A percentile compares a stretch with the other conserved stretches of the same genome.
Evolutionary conservation across 2,113 vertebrate genomes (phyloP).

Genomic region (Sylvilagus bachmani): DNA sequence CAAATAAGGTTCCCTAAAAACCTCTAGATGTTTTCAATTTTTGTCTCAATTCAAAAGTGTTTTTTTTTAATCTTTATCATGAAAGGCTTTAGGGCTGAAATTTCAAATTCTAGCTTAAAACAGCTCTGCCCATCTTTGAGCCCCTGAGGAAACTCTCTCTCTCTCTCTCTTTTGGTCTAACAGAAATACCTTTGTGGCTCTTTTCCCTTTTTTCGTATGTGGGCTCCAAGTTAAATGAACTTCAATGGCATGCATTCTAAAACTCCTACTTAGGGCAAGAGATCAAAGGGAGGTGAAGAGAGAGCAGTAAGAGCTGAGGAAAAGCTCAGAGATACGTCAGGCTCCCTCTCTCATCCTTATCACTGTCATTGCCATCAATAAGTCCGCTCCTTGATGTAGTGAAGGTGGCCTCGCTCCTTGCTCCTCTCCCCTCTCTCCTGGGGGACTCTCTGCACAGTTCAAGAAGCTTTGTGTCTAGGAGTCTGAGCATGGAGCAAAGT

Average conservation of each 20-base stretch:
- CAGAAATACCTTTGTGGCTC: neutral
- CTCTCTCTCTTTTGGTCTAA: neutral
- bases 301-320: neutral
- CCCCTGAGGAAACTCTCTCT: neutral
- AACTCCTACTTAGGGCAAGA: neutral
- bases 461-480: neutral
- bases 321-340: neutral
- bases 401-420: neutral
- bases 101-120: conserved; percentile 53
- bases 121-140: conserved; percentile 36
- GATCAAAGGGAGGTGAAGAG: conserved; percentile 43
- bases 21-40: conserved; percentile 22
- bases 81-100: conserved; percentile 52
- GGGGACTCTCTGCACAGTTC: neutral
- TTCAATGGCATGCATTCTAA: conserved; percentile 46
- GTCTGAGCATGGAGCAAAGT: neutral
- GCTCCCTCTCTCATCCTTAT: neutral
- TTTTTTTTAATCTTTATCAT: neutral
- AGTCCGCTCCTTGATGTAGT: conserved; percentile 5
- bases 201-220: neutral
- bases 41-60: conserved; percentile 1
- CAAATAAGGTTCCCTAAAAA: neutral
- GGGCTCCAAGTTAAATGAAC: conserved; percentile 56
- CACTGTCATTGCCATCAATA: neutral
- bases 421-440: no score